Percentiles rank a stretch among this genome's conserved stretches.
phyloP scores from a whole-genome alignment of 2,888 invertebrate species.

The Eupsilia transversa region DNA sequence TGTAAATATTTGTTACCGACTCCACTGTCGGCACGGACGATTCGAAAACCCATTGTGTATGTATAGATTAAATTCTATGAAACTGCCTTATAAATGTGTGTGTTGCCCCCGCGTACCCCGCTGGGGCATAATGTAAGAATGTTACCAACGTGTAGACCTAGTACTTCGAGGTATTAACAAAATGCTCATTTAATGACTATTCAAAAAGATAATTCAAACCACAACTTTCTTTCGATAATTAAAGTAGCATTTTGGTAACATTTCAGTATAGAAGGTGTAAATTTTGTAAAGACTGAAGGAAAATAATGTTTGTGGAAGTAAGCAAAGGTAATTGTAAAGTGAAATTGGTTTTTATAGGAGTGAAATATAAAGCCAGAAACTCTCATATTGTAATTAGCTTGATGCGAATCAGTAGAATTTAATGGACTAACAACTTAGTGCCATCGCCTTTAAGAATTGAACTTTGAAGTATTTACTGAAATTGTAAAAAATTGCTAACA shows the following conservation, averaged over 20 bases:
- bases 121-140: constrained; percentile 67
- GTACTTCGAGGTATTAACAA: constrained; percentile 49
- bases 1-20: constrained; percentile 68
- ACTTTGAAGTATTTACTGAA: constrained; percentile 5
- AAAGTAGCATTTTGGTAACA: constrained; percentile 57
- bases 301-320: constrained; percentile 72
- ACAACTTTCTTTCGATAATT: constrained; percentile 18
- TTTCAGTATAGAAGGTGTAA: constrained; percentile 59
- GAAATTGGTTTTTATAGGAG: constrained; percentile 75
- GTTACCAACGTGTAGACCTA: constrained; percentile 73
- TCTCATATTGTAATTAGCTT: constrained; percentile 58
- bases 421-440: constrained; percentile 20
- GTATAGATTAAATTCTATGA: constrained; percentile 75
- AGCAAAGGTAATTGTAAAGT: constrained; percentile 68
- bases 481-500: background rate
- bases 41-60: constrained; percentile 66
- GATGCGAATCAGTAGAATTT: constrained; percentile 49
- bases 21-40: constrained; percentile 58
- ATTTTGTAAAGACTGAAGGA: constrained; percentile 83
- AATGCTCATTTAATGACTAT: constrained; percentile 53
- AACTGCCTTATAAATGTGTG: constrained; percentile 83
- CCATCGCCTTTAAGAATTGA: constrained; percentile 1
- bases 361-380: constrained; percentile 70
- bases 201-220: constrained; percentile 20
- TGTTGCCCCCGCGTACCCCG: constrained; percentile 59